A percentile compares a stretch with the other conserved stretches of the same genome.
phyloP scores from a whole-genome alignment of 1,140 invertebrate species.

The Drosophila burlai region DNA sequence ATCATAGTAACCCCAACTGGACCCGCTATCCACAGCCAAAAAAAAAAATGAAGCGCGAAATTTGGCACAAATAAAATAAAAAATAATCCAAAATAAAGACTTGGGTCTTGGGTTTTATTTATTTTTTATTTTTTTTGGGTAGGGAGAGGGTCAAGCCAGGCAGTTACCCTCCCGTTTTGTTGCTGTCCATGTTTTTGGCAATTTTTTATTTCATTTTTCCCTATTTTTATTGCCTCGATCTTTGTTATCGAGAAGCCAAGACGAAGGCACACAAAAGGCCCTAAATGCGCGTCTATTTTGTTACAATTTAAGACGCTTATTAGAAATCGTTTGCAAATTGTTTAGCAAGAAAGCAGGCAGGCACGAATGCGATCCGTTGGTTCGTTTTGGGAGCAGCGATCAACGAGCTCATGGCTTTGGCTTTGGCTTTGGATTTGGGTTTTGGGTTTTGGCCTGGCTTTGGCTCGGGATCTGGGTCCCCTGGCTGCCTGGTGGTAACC shows the following conservation, averaged over 20 bases:
- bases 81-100: slow-evolving; percentile 43
- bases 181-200: slow-evolving; percentile 42
- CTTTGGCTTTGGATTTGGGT: neutral
- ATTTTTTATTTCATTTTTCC: slow-evolving; percentile 43
- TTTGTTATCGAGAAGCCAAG: slow-evolving; percentile 59
- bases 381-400: slow-evolving; percentile 41
- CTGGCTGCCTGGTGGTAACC: slow-evolving; percentile 27
- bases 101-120: slow-evolving; percentile 11
- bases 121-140: slow-evolving; percentile 16
- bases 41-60: slow-evolving; percentile 60
- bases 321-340: slow-evolving; percentile 83
- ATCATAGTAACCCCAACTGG: slow-evolving; percentile 40
- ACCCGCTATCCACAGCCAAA: slow-evolving; percentile 34
- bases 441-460: slow-evolving; percentile 7
- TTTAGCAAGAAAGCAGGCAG: slow-evolving; percentile 76
- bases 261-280: slow-evolving; percentile 67
- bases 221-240: slow-evolving; percentile 23
- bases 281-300: slow-evolving; percentile 83
- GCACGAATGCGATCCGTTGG: slow-evolving; percentile 59
- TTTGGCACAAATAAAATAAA: slow-evolving; percentile 64
- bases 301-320: slow-evolving; percentile 84
- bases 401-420: slow-evolving; percentile 22
- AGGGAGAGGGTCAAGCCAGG: slow-evolving; percentile 37
- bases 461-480: slow-evolving; percentile 15
- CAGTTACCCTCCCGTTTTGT: slow-evolving; percentile 59